Conservation (phyloP, 2,888 invertebrate species). For the Thera obeliscata region DNA sequence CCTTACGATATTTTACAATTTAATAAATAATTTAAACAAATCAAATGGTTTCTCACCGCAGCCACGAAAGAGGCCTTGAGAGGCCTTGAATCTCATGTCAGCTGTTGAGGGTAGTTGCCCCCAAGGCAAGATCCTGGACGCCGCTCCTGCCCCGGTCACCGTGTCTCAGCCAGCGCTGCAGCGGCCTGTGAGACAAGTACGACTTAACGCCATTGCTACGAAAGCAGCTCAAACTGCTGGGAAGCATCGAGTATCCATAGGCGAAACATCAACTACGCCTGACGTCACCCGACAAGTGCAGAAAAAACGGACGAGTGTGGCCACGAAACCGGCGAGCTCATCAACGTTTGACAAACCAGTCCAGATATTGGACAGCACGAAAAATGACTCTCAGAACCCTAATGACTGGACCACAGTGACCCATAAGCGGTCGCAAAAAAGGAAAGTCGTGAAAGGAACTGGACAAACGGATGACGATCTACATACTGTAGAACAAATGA, state of each 20-base stretch:
- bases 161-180: no score
- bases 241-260: not conserved
- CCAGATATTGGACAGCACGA: no score
- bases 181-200: not conserved
- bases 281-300: not conserved
- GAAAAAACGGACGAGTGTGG: not conserved
- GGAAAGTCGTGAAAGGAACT: not conserved
- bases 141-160: no score
- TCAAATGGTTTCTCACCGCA: not conserved
- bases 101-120: no score
- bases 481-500: slow-evolving; percentile 10
- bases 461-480: slow-evolving; percentile 10
- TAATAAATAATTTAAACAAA: not conserved
- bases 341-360: no score
- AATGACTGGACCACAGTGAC: not conserved
- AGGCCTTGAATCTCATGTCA: no score
- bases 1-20: not conserved
- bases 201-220: not conserved
- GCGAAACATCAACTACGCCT: not conserved
- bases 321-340: not conserved
- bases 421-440: not conserved
- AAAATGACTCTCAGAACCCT: no score
- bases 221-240: not conserved
- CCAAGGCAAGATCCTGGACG: no score
- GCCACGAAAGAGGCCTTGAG: not conserved